phyloP scores from a whole-genome alignment of 1,140 invertebrate genomes.

The Eupristina koningsbergeri region DNA sequence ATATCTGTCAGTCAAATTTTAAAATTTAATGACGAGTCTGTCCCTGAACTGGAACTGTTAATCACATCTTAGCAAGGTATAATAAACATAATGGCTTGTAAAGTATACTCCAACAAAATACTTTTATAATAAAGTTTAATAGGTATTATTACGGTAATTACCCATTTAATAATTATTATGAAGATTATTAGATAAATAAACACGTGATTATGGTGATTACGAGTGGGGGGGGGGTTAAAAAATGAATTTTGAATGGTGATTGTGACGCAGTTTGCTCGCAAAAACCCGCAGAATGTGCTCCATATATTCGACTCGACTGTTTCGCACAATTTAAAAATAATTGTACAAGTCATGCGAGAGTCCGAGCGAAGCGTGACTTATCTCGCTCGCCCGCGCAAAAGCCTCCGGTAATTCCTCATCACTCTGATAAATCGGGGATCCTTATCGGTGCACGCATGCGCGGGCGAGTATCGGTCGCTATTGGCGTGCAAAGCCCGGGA shows the following conservation, averaged over 20 bases:
- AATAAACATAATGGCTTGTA: background rate
- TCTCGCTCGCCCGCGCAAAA: no score
- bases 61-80: background rate
- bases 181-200: conserved; percentile 10
- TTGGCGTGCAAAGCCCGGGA: background rate
- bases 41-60: background rate
- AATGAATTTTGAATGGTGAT: background rate
- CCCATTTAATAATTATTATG: background rate
- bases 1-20: background rate
- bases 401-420: background rate
- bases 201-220: background rate
- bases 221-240: background rate
- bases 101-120: background rate
- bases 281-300: background rate
- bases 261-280: background rate
- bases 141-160: background rate
- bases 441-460: background rate
- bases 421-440: conserved; percentile 23
- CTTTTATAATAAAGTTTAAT: background rate
- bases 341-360: conserved; percentile 1
- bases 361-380: background rate
- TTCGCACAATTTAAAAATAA: background rate
- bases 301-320: background rate
- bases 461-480: background rate
- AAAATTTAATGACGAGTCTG: background rate